Percentiles rank a stretch among this genome's conserved stretches.
These are phyloP conservation scores for Mobula hypostoma DNA, from an alignment of 2,113 vertebrate genomes.

Conservation along the genomic window DNA sequence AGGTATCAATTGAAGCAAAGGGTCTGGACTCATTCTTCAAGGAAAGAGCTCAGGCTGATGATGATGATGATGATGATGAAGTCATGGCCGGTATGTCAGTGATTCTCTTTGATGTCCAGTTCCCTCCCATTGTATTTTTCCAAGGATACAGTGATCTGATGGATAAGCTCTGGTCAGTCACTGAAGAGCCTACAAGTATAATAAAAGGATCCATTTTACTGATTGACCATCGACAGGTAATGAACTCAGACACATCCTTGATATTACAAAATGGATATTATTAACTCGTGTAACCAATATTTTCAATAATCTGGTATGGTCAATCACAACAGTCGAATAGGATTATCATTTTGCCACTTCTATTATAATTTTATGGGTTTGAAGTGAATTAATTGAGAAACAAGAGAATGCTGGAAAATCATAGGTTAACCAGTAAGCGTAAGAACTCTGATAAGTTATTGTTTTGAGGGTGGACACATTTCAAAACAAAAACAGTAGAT, in stretches of 20 bases:
- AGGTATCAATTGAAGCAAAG: constrained; percentile 54
- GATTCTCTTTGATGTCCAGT: constrained; percentile 49
- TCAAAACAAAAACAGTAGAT: background rate
- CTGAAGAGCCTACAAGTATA: constrained; percentile 45
- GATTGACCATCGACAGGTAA: constrained; percentile 59
- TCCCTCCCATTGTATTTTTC: constrained; percentile 49
- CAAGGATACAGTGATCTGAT: constrained; percentile 55
- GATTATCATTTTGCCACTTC: background rate
- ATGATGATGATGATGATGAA: constrained; percentile 43
- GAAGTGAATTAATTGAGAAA: background rate
- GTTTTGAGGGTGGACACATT: no score
- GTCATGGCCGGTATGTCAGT: constrained; percentile 51
- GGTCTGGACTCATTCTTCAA: constrained; percentile 51
- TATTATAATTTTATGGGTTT: background rate
- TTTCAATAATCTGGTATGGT: background rate
- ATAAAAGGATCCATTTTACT: constrained; percentile 53
- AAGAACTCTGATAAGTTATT: background rate
- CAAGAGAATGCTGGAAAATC: background rate
- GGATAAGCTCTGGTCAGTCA: constrained; percentile 52
- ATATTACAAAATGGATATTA: background rate
- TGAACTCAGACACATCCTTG: background rate
- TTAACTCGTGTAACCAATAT: background rate
- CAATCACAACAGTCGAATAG: background rate
- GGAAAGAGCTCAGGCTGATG: constrained; percentile 38
- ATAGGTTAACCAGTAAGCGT: background rate